A percentile compares a stretch with the other conserved stretches of the same genome.
phyloP scores from a whole-genome alignment of 2,797 vertebrate species.

The Chlorospingus flavigularis region DNA sequence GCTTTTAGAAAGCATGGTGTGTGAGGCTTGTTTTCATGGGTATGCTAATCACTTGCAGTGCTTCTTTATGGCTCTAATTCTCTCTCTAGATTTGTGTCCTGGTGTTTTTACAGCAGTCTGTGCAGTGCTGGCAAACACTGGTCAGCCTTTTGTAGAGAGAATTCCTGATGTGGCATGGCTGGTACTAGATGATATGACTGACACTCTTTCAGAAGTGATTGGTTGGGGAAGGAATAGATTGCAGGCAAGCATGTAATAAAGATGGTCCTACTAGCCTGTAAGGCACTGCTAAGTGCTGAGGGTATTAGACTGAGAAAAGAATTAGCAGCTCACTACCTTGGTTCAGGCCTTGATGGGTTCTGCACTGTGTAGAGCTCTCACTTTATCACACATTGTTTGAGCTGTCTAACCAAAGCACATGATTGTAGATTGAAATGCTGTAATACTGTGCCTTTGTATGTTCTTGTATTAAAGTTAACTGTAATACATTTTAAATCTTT shows the following conservation, averaged over 20 bases:
- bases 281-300: constrained; percentile 23
- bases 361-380: not conserved
- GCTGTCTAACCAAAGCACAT: not conserved
- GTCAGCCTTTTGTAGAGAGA: not conserved
- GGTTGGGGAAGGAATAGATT: not conserved
- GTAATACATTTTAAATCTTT: constrained; percentile 5
- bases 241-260: not conserved
- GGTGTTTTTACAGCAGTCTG: not conserved
- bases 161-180: not conserved
- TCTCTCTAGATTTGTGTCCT: not conserved
- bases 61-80: not conserved
- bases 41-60: not conserved
- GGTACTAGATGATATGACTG: not conserved
- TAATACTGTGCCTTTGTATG: constrained; percentile 24
- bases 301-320: not conserved
- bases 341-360: not conserved
- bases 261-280: not conserved
- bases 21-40: not conserved
- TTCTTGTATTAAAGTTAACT: constrained; percentile 43
- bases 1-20: not conserved
- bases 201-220: not conserved
- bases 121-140: not conserved
- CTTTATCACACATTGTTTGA: not conserved
- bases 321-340: not conserved
- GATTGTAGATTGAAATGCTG: constrained; percentile 16